Base-by-base conservation (phyloP, 1,140 invertebrate genomes). In the Apocrypta bakeri region DNA sequence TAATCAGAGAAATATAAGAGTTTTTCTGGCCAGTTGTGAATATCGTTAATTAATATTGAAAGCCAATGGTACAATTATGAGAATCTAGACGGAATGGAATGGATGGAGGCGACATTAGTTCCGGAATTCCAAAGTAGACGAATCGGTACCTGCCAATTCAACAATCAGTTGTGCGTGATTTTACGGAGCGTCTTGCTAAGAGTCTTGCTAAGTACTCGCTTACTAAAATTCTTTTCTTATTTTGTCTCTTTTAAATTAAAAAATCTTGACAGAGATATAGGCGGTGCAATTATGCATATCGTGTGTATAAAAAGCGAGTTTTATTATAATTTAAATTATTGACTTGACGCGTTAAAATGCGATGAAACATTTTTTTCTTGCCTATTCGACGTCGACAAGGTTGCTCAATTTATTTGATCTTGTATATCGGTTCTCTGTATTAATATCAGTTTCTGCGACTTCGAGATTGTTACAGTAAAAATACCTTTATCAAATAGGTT, bases 61-160 rank as follows among this genome's bases (percentile, higher is more conserved):
- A 17, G 7, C 29, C 31, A 29, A 31, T 33, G 17, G 31, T 17
- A 2, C 6, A 6, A 4, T 25, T 31, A 73, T 73, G n/a, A 48
- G 42, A 82, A 72, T 73, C 61, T 73, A 83, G 37, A 83, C 75
- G 69, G 27, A 83, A 83, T 83, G 33, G 79, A 73, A 11, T 79
- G 56, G 66, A 83, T 78, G 75, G 56, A 71, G 33, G n/a, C 14
- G 3, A 72, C 12, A 73, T 82, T 25, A 17, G 6, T 64, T 42
- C 42, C 33, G 6, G 27, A 71, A 61, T 37, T 9, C 24, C 29
- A 11, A 42, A 11, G 1, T 42, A 1, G 14, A 75, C 79, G 21
- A 79, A 31, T 73, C 79, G 81, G 81, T 83, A 79, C 81, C 81
- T 73, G 76, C 81, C 81, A 79, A 83, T 79, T 21, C 21, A 79